Percentiles rank a stretch among this genome's conserved stretches.
Conservation (phyloP, 2,113 vertebrate genomes). For the Numenius arquata region DNA sequence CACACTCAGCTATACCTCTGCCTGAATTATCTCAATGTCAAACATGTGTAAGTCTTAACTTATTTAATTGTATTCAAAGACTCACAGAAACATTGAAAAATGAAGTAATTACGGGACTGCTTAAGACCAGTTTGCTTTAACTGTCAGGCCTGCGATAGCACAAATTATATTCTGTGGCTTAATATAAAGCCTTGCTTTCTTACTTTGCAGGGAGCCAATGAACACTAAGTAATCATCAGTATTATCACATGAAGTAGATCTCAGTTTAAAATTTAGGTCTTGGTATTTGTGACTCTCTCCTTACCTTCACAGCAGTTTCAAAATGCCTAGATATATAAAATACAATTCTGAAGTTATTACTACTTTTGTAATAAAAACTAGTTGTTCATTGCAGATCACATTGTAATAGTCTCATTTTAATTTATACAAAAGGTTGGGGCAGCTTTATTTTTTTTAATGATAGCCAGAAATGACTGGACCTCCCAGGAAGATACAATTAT, state of each 20-base stretch:
- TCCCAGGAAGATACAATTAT: neutral
- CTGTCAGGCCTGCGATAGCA: neutral
- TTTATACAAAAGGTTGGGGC: neutral
- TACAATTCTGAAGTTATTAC: neutral
- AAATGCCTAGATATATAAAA: neutral
- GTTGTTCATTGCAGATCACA: neutral
- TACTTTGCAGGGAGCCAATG: neutral
- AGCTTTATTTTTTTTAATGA: neutral
- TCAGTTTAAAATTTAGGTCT: neutral
- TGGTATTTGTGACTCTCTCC: rapidly evolving
- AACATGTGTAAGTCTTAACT: neutral
- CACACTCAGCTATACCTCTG: neutral
- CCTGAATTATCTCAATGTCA: neutral
- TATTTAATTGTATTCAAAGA: neutral
- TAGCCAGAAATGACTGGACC: neutral
- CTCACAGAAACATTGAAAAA: neutral
- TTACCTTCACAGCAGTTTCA: neutral
- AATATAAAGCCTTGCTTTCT: neutral
- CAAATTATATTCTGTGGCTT: neutral
- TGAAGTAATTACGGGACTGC: neutral
- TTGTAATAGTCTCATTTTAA: neutral
- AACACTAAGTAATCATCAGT: neutral
- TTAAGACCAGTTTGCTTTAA: neutral
- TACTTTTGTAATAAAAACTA: neutral
- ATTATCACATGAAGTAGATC: neutral